A percentile compares a stretch with the other conserved stretches of the same genome.
These are phyloP conservation scores for Charadrius vociferus DNA, from an alignment of 2,113 vertebrate species.

Conservation along the genomic window DNA sequence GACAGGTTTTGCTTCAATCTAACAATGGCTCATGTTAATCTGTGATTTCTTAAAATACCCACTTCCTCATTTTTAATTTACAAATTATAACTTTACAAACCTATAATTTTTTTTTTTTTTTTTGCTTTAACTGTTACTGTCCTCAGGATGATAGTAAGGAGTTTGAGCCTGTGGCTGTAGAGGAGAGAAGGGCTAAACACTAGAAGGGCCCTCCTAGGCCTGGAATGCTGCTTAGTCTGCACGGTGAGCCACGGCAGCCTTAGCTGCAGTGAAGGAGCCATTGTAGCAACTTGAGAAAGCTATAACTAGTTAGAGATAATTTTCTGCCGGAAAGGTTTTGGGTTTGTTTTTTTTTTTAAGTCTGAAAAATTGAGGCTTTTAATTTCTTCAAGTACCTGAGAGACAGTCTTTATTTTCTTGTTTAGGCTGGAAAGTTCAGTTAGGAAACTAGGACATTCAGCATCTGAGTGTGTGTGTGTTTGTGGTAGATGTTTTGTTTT, in stretches of 20 bases:
- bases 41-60: neutral
- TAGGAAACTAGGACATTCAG: neutral
- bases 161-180: neutral
- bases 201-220: neutral
- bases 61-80: neutral
- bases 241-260: fast-evolving
- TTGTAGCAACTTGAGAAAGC: neutral
- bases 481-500: neutral
- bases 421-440: neutral
- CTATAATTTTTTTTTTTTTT: neutral
- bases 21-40: neutral
- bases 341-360: neutral
- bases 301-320: neutral
- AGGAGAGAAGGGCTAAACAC: neutral
- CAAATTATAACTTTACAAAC: too few species aligned
- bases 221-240: neutral
- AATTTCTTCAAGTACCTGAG: neutral
- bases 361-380: neutral
- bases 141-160: neutral
- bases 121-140: neutral
- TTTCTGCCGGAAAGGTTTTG: neutral
- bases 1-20: neutral
- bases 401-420: neutral
- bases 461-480: neutral
- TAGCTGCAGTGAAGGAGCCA: neutral